Conservation (phyloP, 2,888 invertebrate genomes). For the Quadriops clusia region DNA sequence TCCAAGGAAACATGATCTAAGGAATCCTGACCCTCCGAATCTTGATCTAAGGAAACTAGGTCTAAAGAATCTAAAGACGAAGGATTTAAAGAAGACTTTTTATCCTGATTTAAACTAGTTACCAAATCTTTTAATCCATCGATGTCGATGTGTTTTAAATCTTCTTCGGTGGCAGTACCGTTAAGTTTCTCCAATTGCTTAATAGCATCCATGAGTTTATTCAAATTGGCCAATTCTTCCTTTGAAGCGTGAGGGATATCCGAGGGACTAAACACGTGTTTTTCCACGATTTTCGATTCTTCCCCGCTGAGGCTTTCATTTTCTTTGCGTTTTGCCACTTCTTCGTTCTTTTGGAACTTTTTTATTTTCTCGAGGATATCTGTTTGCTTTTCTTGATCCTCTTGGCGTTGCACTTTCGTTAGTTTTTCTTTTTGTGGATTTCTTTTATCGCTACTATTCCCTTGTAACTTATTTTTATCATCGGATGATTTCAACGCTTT, state of each 20-base stretch:
- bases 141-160: constrained; percentile 33
- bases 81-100: too few species aligned
- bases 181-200: constrained; percentile 35
- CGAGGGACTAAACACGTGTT: constrained; percentile 28
- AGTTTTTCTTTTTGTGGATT: constrained; percentile 18
- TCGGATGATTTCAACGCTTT: constrained; percentile 13
- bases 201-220: constrained; percentile 39
- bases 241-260: constrained; percentile 29
- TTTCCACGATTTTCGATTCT: constrained; percentile 7
- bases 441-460: too few species aligned
- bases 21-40: too few species aligned
- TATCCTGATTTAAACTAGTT: constrained; percentile 26
- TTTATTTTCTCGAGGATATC: constrained; percentile 23
- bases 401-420: constrained; percentile 27
- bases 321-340: constrained; percentile 11
- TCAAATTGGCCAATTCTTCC: constrained; percentile 40
- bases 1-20: too few species aligned
- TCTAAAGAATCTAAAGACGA: too few species aligned
- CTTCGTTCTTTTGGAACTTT: constrained; percentile 10
- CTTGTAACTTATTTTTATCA: constrained; percentile 9
- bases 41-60: too few species aligned
- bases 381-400: constrained; percentile 30
- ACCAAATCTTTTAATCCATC: constrained; percentile 29
- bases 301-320: too few species aligned
- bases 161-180: constrained; percentile 34